Percentiles rank a stretch among this genome's conserved stretches.
phyloP scores from a whole-genome alignment of 2,888 invertebrate genomes.

The Meghimatium bilineatum region DNA sequence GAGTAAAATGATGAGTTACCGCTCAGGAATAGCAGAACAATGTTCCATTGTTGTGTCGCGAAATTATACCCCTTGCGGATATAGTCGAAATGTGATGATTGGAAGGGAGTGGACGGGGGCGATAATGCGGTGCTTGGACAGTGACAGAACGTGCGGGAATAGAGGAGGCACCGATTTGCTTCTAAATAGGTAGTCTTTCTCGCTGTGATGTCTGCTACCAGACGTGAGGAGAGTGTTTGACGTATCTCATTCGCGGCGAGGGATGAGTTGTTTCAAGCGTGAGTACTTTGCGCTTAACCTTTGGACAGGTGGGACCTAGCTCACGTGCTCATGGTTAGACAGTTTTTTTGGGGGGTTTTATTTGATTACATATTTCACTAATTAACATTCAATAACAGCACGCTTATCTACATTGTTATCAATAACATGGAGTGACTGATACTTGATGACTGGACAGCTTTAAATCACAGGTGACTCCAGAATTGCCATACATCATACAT shows the following conservation, averaged over 20 bases:
- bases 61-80: not conserved
- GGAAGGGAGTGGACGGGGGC: not conserved
- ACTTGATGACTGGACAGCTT: no score
- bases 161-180: not conserved
- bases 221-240: not conserved
- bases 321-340: not conserved
- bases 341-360: not conserved
- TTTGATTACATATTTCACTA: not conserved
- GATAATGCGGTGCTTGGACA: not conserved
- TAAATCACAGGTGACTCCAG: not conserved
- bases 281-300: not conserved
- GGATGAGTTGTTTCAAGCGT: not conserved
- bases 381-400: not conserved
- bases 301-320: not conserved
- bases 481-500: not conserved
- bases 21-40: not conserved
- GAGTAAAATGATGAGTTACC: no score
- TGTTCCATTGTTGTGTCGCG: not conserved
- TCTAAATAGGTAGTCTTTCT: not conserved
- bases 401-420: not conserved
- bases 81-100: not conserved
- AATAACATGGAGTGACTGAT: not conserved
- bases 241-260: conserved; percentile 1
- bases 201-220: not conserved
- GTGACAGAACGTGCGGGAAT: not conserved